Evolutionary conservation across 1,140 invertebrate genomes (phyloP).

Genomic region (Anadara kagoshimensis): DNA sequence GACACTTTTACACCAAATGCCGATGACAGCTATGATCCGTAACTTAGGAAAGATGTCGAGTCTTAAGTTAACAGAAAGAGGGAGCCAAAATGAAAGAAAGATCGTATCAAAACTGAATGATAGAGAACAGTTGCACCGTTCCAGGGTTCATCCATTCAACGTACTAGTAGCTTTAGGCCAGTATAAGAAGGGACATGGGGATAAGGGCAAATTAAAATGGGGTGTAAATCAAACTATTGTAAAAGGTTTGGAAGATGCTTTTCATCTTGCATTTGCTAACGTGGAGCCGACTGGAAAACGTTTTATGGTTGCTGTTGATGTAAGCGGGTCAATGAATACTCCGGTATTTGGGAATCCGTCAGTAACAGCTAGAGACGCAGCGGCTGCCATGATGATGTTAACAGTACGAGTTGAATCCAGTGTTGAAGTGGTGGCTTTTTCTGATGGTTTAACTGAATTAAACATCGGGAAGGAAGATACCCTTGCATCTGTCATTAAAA

Average conservation of each 20-base stretch:
- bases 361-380: slow-evolving; percentile 43
- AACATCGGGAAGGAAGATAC: slow-evolving; percentile 42
- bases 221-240: slow-evolving; percentile 51
- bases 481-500: slow-evolving; percentile 56
- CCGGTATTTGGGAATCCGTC: slow-evolving; percentile 39
- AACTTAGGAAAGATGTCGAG: slow-evolving; percentile 16
- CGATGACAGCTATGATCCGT: slow-evolving; percentile 8
- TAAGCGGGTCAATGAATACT: slow-evolving; percentile 74
- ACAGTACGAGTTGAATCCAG: slow-evolving; percentile 49
- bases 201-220: slow-evolving; percentile 72
- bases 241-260: slow-evolving; percentile 68
- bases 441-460: slow-evolving; percentile 40
- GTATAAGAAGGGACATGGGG: slow-evolving; percentile 77
- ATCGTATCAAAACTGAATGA: slow-evolving; percentile 47
- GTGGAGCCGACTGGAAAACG: slow-evolving; percentile 76
- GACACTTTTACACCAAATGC: neutral
- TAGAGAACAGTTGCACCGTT: slow-evolving; percentile 72
- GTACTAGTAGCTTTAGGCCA: slow-evolving; percentile 77
- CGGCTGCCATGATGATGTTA: slow-evolving; percentile 56
- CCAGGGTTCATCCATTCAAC: slow-evolving; percentile 78
- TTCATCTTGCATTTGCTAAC: slow-evolving; percentile 73
- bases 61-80: slow-evolving; percentile 78
- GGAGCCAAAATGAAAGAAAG: slow-evolving; percentile 47
- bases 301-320: slow-evolving; percentile 79
- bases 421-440: slow-evolving; percentile 71